Base-by-base conservation (phyloP, 1,140 invertebrate genomes). In the Ooceraea biroi region DNA sequence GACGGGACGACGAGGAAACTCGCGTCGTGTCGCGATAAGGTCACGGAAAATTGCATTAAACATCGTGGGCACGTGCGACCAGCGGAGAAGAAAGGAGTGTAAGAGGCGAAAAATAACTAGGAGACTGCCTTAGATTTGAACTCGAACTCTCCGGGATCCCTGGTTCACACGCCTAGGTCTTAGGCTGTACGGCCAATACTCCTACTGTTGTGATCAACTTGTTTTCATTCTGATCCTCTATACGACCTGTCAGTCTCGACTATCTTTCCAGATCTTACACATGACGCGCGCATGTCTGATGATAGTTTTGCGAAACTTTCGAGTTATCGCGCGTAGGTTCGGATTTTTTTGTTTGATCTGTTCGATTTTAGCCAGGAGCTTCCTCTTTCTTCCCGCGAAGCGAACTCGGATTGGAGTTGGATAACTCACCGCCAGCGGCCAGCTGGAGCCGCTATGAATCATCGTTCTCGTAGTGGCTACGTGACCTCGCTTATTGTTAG, bases 31-130 rank as follows among this genome's bases (percentile, higher is more conserved):
- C 55, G 22, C 52, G 78, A 82, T 73, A 72, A 58, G 57, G 55
- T 44, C 71, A 55, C 71, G 17, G 58, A 48, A 78, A 63, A 87
- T 87, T 82, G 80, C 88, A 55, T 84, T 84, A 68, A 71, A 88
- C 44, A 80, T 88, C 85, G 25, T 41, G 27, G 69, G 69, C 78
- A 82, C 77, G 80, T 83, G 82, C 74, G 61, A n/a, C 19, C 14
- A 36, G 80, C 41, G 7, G 57, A 61, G 60, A 41, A 78, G 82
- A 82, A 83, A 68, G 77, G 25, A 57, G 65, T 72, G 14, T 2
- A 36, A 36, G 7, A 36, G 36, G n/a, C n/a, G n/a, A n/a, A n/a
- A n/a, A n/a, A n/a, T n/a, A n/a, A n/a, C n/a, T n/a, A n/a, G n/a
- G n/a, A n/a, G n/a, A n/a, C n/a, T n/a, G n/a, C n/a, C n/a, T n/a